Base-by-base conservation (phyloP, 2,888 invertebrate species). In the Galeruca laticollis region DNA sequence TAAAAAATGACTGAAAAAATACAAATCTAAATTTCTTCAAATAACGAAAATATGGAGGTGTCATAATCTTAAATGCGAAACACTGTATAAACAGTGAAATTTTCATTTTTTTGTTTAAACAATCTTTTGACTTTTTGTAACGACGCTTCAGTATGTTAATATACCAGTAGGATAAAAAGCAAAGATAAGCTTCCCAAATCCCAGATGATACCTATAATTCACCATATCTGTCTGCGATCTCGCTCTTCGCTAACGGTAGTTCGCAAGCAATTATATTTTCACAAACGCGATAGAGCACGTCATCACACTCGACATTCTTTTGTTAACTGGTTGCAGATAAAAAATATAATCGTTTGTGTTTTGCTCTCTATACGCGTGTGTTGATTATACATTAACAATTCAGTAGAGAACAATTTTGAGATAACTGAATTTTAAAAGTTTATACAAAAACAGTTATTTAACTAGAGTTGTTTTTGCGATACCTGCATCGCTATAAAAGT, bases 121-220 rank as follows among this genome's bases (percentile, higher is more conserved):
- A 4, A 57, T n/a, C 2, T 47, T 47, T 47, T 18, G 3, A 5
- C 18, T 15, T 20, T 43, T 20, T 10, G 35, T 40, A 35, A 43
- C 49, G n/a, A 62, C 54, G 4, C 26, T 18, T 10, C 31, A 37
- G 52, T 54, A 63, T 35, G 61, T 33, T 52, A 52, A 54, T 54
- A 40, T 54, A 15, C 37, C 54, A 54, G 40, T 63, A 40, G 54
- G 54, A 63, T 62, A 62, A 62, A 62, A 62, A 52, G 51, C 51
- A 37, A 8, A 51, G 62, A 62, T 63, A 54, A 63, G 63, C 63
- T 21, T 40, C 15, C 21, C 2, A 35, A 63, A 63, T n/a, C 54
- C 52, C 63, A 63, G 54, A 63, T 63, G 63, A 54, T 52, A 63
- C 54, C 54, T 54, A 54, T 63, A 63, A 63, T 54, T 63, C 54